Evolutionary conservation across 2,797 vertebrate species (phyloP).

Genomic region (Apogon hyalosoma): DNA sequence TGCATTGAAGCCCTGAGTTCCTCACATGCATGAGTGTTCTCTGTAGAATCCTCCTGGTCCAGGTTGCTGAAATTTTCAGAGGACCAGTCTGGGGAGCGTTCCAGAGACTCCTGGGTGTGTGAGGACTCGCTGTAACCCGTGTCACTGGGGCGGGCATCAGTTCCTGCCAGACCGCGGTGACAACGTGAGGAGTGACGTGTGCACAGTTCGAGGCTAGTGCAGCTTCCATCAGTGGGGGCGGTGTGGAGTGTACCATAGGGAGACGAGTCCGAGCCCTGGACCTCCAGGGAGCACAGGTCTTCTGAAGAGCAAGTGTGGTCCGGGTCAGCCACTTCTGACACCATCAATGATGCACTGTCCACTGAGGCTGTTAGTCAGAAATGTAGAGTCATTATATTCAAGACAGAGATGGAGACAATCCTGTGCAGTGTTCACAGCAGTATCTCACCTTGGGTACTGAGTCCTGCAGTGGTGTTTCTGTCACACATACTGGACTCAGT

Average conservation of each 20-base stretch:
- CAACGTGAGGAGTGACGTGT: conserved; percentile 64
- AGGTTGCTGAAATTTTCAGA: conserved; percentile 83
- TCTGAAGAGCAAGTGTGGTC: conserved; percentile 88
- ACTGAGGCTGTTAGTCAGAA: conserved; percentile 83
- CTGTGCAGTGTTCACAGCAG: not conserved
- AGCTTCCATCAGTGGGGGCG: conserved; percentile 79
- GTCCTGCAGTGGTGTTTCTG: conserved; percentile 83
- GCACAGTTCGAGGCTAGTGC: conserved; percentile 83
- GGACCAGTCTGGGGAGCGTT: conserved; percentile 83
- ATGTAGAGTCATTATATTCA: too few species aligned
- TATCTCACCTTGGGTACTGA: conserved; percentile 90
- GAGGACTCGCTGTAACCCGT: conserved; percentile 80
- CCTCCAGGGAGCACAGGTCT: conserved; percentile 89
- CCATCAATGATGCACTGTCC: conserved; percentile 87
- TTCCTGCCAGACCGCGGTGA: conserved; percentile 60
- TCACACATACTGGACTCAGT: conserved; percentile 87
- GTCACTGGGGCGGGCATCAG: conserved; percentile 66
- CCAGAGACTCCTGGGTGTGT: conserved; percentile 80
- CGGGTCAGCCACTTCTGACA: conserved; percentile 85
- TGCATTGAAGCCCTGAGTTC: conserved; percentile 72
- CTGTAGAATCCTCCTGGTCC: conserved; percentile 75
- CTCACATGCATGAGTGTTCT: conserved; percentile 66
- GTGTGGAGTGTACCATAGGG: conserved; percentile 79
- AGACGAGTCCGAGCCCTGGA: conserved; percentile 88
- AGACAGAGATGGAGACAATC: not conserved